These are phyloP conservation scores for Malacoraja senta DNA, from an alignment of 2,797 vertebrate genomes.

Conservation along the genomic window DNA sequence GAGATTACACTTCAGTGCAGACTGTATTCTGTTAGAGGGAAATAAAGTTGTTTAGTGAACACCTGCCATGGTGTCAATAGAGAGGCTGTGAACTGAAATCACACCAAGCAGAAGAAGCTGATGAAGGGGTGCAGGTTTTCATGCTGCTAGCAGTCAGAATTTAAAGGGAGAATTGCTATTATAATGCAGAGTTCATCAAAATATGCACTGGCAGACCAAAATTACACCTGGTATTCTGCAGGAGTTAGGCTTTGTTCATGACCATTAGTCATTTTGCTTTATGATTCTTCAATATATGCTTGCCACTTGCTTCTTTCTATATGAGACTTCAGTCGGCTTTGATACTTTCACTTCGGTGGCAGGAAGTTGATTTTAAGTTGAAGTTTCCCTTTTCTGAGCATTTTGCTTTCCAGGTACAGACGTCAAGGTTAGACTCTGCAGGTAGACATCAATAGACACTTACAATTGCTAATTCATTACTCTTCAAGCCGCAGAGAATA, in stretches of 20 bases:
- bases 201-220: conserved; percentile 47
- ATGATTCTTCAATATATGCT: conserved; percentile 29
- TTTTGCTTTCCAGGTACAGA: conserved; percentile 1
- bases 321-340: conserved; percentile 19
- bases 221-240: conserved; percentile 47
- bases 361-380: conserved; percentile 16
- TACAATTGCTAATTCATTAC: background rate
- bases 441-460: background rate
- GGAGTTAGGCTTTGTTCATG: conserved; percentile 45
- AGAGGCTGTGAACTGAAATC: conserved; percentile 53
- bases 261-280: conserved; percentile 39
- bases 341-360: background rate
- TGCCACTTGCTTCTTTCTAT: background rate
- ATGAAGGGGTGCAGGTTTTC: conserved; percentile 48
- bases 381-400: background rate
- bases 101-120: conserved; percentile 51
- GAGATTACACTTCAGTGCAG: conserved; percentile 49
- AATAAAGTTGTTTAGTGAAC: conserved; percentile 54
- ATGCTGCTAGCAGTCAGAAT: conserved; percentile 47
- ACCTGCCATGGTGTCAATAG: conserved; percentile 62
- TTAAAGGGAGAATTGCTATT: conserved; percentile 49
- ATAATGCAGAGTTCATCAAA: conserved; percentile 48
- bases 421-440: background rate
- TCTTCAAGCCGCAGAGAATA: background rate
- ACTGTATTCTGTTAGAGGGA: conserved; percentile 46